Evolutionary conservation across 2,113 vertebrate genomes (phyloP).

Genomic region (Pygoscelis adeliae): DNA sequence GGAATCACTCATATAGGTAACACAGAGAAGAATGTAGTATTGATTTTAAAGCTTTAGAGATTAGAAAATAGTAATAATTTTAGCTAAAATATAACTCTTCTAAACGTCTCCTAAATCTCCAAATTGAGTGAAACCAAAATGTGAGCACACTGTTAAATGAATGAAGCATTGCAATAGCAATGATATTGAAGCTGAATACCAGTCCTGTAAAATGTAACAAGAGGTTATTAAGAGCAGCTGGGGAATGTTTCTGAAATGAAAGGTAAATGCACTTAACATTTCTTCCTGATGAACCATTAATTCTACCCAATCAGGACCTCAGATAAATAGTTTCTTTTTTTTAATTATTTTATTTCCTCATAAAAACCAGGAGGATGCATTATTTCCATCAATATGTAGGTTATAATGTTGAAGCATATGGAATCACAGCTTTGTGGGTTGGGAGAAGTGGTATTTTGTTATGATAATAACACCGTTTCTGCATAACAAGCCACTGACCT

Average conservation of each 20-base stretch:
- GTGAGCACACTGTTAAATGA: background rate
- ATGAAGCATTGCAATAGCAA: background rate
- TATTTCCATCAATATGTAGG: background rate
- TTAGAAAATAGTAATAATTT: background rate
- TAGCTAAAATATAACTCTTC: background rate
- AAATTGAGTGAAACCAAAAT: background rate
- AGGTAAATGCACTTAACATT: background rate
- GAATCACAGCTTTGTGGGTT: background rate
- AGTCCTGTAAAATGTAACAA: background rate
- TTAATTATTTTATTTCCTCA: background rate
- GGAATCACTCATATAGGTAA: background rate
- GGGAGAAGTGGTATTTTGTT: slow-evolving; percentile 27
- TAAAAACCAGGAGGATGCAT: background rate
- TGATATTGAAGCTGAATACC: background rate
- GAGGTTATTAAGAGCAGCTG: background rate
- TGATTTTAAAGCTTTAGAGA: background rate
- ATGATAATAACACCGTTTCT: slow-evolving; percentile 21
- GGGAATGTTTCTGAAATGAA: background rate
- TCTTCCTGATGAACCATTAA: background rate
- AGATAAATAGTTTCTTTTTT: background rate
- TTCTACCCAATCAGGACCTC: background rate
- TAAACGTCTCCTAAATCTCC: background rate
- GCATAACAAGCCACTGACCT: slow-evolving; percentile 40
- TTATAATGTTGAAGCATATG: background rate
- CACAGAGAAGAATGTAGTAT: background rate